Percentiles rank a stretch among this genome's conserved stretches.
These are phyloP conservation scores for Thinocorus orbignyianus DNA, from an alignment of 2,113 vertebrate species.

Conservation along the genomic window DNA sequence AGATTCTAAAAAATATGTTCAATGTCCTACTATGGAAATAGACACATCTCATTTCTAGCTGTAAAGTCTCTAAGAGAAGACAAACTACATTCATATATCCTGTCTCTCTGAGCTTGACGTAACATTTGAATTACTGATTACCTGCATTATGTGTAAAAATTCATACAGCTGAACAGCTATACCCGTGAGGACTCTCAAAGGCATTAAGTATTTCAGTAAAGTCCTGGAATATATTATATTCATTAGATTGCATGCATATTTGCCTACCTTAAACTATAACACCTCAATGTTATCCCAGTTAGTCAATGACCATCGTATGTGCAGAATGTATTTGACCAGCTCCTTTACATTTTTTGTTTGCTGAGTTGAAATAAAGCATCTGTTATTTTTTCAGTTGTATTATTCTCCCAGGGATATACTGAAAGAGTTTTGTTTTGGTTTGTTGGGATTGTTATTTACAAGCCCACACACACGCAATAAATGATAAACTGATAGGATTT, in stretches of 20 bases:
- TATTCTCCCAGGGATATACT: background rate
- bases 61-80: background rate
- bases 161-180: background rate
- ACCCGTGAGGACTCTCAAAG: background rate
- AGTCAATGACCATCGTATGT: background rate
- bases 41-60: background rate
- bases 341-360: background rate
- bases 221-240: background rate
- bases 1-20: background rate
- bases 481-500: background rate
- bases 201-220: background rate
- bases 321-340: background rate
- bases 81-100: background rate
- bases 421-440: background rate
- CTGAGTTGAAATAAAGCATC: background rate
- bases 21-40: background rate
- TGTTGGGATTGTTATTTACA: background rate
- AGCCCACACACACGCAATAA: background rate
- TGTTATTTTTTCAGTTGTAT: background rate
- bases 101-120: background rate
- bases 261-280: background rate
- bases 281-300: background rate
- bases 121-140: conserved; percentile 10
- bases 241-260: background rate
- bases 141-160: background rate